A percentile compares a stretch with the other conserved stretches of the same genome.
phyloP scores from a whole-genome alignment of 2,797 vertebrate species.

The Sylvia borin region DNA sequence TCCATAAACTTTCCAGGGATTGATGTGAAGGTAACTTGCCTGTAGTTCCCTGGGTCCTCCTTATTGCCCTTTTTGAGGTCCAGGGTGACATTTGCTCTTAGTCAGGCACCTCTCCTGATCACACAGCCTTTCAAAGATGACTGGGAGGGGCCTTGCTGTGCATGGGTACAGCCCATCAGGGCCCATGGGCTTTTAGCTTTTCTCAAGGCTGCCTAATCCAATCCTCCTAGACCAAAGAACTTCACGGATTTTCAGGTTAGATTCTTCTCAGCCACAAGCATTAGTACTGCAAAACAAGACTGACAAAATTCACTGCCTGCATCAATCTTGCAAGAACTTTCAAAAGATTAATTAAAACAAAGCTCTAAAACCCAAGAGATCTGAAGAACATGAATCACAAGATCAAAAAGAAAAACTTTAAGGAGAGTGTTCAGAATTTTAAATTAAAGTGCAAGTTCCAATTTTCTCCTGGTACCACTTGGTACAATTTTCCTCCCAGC shows the following conservation, averaged over 20 bases:
- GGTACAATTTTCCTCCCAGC: background rate
- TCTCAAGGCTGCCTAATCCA: background rate
- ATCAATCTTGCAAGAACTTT: background rate
- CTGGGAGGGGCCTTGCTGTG: fast-evolving
- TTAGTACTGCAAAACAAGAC: background rate
- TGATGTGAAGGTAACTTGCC: background rate
- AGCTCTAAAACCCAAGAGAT: background rate
- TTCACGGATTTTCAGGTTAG: background rate
- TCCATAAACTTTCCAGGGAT: background rate
- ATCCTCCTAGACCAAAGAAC: background rate
- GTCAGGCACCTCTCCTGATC: background rate
- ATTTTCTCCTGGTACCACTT: background rate
- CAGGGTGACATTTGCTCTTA: background rate
- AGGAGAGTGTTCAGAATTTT: background rate
- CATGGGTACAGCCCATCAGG: fast-evolving
- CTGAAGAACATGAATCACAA: constrained; percentile 4
- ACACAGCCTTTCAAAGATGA: fast-evolving
- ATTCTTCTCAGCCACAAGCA: background rate
- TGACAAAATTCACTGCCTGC: background rate
- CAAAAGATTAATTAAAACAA: constrained; percentile 42
- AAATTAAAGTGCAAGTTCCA: constrained; percentile 1
- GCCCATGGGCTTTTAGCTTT: background rate
- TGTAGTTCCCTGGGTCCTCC: background rate
- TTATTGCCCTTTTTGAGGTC: background rate
- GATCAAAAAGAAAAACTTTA: constrained; percentile 28